Conservation (phyloP, 2,113 vertebrate species). For the Leptodactylus fuscus region DNA sequence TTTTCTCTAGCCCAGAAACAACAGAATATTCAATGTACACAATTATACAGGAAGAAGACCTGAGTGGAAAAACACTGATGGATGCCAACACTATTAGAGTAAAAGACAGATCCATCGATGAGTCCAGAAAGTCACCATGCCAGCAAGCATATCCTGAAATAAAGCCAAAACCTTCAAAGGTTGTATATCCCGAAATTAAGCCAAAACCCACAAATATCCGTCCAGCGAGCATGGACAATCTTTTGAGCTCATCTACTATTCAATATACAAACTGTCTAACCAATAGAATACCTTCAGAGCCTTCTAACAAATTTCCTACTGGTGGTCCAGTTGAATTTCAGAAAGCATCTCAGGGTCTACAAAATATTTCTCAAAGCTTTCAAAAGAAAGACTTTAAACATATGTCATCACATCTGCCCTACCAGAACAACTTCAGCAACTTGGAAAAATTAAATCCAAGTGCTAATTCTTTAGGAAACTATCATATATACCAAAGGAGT, state of each 20-base stretch:
- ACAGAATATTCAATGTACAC: slow-evolving; percentile 75
- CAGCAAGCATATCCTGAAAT: slow-evolving; percentile 66
- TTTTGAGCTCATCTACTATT: slow-evolving; percentile 56
- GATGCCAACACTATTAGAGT: slow-evolving; percentile 64
- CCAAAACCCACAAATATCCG: slow-evolving; percentile 60
- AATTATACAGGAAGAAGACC: slow-evolving; percentile 75
- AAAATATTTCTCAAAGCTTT: slow-evolving; percentile 64
- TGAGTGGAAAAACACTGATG: slow-evolving; percentile 70
- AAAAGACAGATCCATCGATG: slow-evolving; percentile 55
- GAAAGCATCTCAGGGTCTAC: slow-evolving; percentile 71
- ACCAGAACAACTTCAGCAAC: slow-evolving; percentile 56
- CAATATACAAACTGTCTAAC: slow-evolving; percentile 56
- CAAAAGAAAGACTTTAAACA: slow-evolving; percentile 64
- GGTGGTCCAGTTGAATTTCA: slow-evolving; percentile 77
- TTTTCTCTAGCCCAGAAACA: slow-evolving; percentile 77
- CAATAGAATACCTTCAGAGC: slow-evolving; percentile 60
- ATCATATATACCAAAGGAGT: slow-evolving; percentile 4
- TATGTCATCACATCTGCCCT: slow-evolving; percentile 67
- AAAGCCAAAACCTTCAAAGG: slow-evolving; percentile 57
- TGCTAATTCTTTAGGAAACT: slow-evolving; percentile 45
- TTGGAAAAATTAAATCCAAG: slow-evolving; percentile 56
- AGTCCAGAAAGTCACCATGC: slow-evolving; percentile 58
- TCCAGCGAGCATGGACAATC: slow-evolving; percentile 58
- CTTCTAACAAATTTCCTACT: slow-evolving; percentile 69
- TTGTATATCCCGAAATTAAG: slow-evolving; percentile 63